Evolutionary conservation across 1,140 invertebrate genomes (phyloP), one percentile per base, ranked within the genome.

Genomic region (Calosoma granatense): DNA sequence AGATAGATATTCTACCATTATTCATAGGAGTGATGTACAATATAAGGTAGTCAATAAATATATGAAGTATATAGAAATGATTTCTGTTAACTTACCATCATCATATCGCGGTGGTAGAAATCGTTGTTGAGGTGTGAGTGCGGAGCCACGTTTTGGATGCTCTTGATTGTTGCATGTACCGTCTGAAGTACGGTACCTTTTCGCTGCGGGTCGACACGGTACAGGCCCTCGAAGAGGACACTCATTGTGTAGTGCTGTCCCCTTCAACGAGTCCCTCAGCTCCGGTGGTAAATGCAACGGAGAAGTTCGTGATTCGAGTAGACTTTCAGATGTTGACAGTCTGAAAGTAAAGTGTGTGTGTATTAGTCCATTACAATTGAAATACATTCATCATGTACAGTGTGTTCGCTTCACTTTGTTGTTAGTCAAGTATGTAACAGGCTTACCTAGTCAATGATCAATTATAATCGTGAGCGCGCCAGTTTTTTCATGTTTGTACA

Each of bases 121-220:
- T 17, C 92, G 77, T 60, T 87, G 81, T 65, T 93, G 90, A 0
- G 88, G 81, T 52, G 86, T 86, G 73, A 90, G 83, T 2, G 90
- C 83, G 14, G 88, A 84, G 0, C 94, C 94, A 85, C 86, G 88
- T 65, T 82, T 78, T 1, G 84, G 82, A 55, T 87, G 70, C 6
- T 79, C 71, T 1, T 83, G 65, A 74, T 94, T 94, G 72, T 94
- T 94, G 70, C 92, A 94, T 6, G 87, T 87, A 6, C 91, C 90
- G 71, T 93, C 90, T 15, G 85, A 77, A 9, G 89, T 87, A 60
- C 92, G 78, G 69, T 90, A 94, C 56, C 81, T 80, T 56, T 67
- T 60, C 6, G 77, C 75, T 12, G 81, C 79, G 6, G 76, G 68
- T 30, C 80, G 76, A 66, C 83, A 86, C 64, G 76, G 74, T 0